Percentiles rank a stretch among this genome's conserved stretches.
Evolutionary conservation across 2,888 invertebrate genomes (phyloP).

Genomic region (Serripes groenlandicus): DNA sequence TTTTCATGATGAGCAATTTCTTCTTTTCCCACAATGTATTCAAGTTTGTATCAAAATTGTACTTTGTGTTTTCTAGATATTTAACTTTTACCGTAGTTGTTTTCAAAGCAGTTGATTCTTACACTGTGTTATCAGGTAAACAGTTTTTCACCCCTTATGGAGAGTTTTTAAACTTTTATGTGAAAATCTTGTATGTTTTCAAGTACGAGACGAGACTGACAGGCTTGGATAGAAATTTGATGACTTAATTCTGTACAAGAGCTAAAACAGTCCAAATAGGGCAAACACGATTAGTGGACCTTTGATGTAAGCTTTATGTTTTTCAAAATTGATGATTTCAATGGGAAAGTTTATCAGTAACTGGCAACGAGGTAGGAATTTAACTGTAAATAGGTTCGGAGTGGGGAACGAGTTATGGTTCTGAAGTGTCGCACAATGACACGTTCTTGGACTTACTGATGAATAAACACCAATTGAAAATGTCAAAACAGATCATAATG

Average conservation of each 20-base stretch:
- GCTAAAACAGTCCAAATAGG: slow-evolving; percentile 58
- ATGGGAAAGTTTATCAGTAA: slow-evolving; percentile 62
- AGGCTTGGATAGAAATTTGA: slow-evolving; percentile 52
- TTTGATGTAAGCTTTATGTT: slow-evolving; percentile 65
- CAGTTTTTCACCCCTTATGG: slow-evolving; percentile 17
- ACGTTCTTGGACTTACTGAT: slow-evolving; percentile 62
- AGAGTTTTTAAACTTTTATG: slow-evolving; percentile 8
- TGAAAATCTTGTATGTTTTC: slow-evolving; percentile 16
- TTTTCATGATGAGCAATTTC: too few relatives aligned
- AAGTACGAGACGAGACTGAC: slow-evolving; percentile 19
- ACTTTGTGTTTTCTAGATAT: too few relatives aligned
- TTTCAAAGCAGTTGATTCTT: too few relatives aligned
- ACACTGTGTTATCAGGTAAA: too few relatives aligned
- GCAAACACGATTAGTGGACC: slow-evolving; percentile 61
- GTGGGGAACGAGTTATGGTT: slow-evolving; percentile 46
- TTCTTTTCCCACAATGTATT: too few relatives aligned
- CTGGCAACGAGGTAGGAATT: slow-evolving; percentile 57
- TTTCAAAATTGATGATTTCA: slow-evolving; percentile 61
- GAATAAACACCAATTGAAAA: slow-evolving; percentile 67
- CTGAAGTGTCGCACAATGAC: slow-evolving; percentile 46
- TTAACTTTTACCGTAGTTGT: too few relatives aligned
- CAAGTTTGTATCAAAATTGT: not conserved
- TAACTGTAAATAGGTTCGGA: slow-evolving; percentile 54
- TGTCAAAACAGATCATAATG: slow-evolving; percentile 46
- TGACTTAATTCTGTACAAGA: slow-evolving; percentile 63